Base-by-base conservation (phyloP, 2,888 invertebrate genomes). In the Amphipyra berbera region DNA sequence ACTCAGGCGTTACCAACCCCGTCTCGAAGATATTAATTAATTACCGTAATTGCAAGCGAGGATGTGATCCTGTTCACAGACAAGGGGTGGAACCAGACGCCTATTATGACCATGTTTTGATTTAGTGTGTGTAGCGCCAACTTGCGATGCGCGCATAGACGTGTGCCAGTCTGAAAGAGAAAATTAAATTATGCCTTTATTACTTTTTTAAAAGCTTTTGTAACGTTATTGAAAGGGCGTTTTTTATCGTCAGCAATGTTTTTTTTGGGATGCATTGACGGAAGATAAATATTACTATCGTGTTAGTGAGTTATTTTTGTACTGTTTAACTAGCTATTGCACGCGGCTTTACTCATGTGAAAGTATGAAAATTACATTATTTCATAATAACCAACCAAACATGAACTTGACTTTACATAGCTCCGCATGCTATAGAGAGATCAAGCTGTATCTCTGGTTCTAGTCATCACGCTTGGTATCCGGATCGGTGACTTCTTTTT, bases 91-190 rank as follows among this genome's bases (percentile, higher is more conserved):
- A 54, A 65, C 55, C 73, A 79, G 77, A 54, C 65, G 55, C 49
- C 61, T 60, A 61, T 76, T 71, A 68, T 69, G 60, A 48, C 46
- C 48, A 58, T 68, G 68, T 68, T 61, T 62, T 72, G 64, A 68
- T 62, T 54, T 55, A 49, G 35, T 49, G n/a, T 64, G 41, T 53
- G 46, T 55, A 4, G 47, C 45, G 45, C 14, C 48, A 66, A 60
- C 55, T 57, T 41, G 14, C 10, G 37, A 45, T 37, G 42, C 38
- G 53, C 53, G 53, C 53, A 54, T 61, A 76, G 78, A 69, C 79
- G 69, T 79, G 77, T 66, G 74, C 47, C 68, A 63, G 82, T 69
- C 78, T 79, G 33, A 61, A 68, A 68, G 78, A 79, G 79, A 81
- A 81, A 73, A 76, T 78, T 72, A 67, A 75, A 81, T 78, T 68